Evolutionary conservation across 2,113 vertebrate genomes (phyloP).

Genomic region (Muscicapa adusta): DNA sequence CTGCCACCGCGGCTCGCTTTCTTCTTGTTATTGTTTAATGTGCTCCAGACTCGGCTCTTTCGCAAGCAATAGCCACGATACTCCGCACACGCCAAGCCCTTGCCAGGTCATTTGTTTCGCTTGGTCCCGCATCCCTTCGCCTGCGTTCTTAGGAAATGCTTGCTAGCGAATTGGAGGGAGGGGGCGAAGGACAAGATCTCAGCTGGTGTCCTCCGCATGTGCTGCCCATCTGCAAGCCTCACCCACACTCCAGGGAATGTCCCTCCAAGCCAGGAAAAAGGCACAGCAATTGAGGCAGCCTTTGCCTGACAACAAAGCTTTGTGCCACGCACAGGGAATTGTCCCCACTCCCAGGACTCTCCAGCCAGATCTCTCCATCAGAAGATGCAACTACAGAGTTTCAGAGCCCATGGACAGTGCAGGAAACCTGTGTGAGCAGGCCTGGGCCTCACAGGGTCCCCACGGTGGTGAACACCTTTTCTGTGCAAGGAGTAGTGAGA

Average conservation of each 20-base stretch:
- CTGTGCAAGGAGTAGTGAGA: background rate
- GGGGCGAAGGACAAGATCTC: background rate
- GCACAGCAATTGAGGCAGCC: background rate
- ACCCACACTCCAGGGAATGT: background rate
- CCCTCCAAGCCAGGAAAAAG: background rate
- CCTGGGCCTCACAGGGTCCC: background rate
- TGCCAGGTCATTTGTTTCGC: background rate
- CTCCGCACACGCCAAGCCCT: background rate
- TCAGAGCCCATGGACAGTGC: background rate
- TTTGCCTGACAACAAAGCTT: background rate
- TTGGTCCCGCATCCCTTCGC: background rate
- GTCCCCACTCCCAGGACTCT: background rate
- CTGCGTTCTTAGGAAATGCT: background rate
- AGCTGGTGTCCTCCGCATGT: background rate
- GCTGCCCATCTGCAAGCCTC: background rate
- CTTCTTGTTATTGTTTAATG: slow-evolving; percentile 34
- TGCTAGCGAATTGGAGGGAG: background rate
- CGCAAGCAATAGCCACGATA: slow-evolving; percentile 18
- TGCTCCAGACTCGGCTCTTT: slow-evolving; percentile 37
- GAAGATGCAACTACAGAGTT: background rate
- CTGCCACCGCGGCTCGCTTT: background rate
- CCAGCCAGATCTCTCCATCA: background rate
- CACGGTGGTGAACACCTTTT: accelerated
- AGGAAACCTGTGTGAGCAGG: background rate
- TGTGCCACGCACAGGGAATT: background rate